phyloP scores from a whole-genome alignment of 2,888 invertebrate genomes.

The Torymus aiolomorphi region DNA sequence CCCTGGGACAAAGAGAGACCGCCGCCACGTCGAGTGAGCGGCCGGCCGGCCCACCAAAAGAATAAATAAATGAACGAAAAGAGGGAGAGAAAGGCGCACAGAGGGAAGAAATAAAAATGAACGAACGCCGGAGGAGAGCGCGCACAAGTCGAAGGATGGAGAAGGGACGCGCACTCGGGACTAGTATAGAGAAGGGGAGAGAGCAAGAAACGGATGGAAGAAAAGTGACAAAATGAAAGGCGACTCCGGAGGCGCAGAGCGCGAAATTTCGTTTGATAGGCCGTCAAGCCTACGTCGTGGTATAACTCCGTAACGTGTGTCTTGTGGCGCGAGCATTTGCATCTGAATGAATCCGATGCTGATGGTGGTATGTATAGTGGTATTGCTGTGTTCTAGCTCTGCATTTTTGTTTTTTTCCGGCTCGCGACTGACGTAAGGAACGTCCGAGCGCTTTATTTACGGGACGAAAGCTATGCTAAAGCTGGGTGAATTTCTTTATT shows the following conservation, averaged over 20 bases:
- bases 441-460: too few relatives aligned
- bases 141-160: slow-evolving; percentile 57
- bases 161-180: slow-evolving; percentile 40
- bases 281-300: too few relatives aligned
- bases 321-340: too few relatives aligned
- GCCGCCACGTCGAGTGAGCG: slow-evolving; percentile 52
- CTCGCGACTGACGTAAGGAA: too few relatives aligned
- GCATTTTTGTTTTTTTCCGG: too few relatives aligned
- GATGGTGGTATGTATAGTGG: too few relatives aligned
- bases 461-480: too few relatives aligned
- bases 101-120: slow-evolving; percentile 5
- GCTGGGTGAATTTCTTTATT: too few relatives aligned
- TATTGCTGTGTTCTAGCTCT: too few relatives aligned
- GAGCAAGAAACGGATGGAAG: slow-evolving; percentile 46
- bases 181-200: not conserved
- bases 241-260: slow-evolving; percentile 18
- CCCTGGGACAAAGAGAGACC: slow-evolving; percentile 63
- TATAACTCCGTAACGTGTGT: too few relatives aligned
- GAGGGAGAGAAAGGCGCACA: not conserved
- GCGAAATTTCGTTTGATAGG: slow-evolving; percentile 11
- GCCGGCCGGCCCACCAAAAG: slow-evolving; percentile 60
- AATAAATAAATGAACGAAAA: slow-evolving; percentile 61
- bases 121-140: slow-evolving; percentile 39
- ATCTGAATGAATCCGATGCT: too few relatives aligned
- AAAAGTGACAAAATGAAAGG: slow-evolving; percentile 48